phyloP scores from a whole-genome alignment of 2,113 vertebrate genomes.

The Aegotheles bennettii region DNA sequence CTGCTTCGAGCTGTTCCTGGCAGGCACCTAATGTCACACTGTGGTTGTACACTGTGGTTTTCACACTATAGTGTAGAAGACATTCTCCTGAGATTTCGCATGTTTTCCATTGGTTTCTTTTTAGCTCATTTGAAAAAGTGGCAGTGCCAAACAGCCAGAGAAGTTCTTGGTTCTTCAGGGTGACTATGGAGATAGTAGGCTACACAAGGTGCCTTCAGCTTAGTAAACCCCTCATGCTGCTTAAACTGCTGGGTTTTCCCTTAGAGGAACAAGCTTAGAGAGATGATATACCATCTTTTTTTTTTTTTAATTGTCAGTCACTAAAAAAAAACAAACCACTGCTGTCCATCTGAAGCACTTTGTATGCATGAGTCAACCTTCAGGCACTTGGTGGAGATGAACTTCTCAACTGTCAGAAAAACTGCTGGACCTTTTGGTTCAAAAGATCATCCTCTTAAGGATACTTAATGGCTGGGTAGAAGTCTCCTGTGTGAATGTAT shows the following conservation, averaged over 20 bases:
- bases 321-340: neutral
- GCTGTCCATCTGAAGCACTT: neutral
- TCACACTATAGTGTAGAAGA: neutral
- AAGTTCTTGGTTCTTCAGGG: neutral
- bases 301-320: neutral
- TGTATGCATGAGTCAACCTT: neutral
- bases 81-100: neutral
- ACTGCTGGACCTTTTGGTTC: conserved; percentile 41
- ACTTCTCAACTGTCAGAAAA: conserved; percentile 37
- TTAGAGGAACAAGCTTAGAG: neutral
- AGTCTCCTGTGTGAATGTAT: conserved; percentile 46
- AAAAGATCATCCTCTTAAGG: conserved; percentile 60
- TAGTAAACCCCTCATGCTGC: neutral
- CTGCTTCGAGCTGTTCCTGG: neutral
- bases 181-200: neutral
- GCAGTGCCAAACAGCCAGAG: neutral
- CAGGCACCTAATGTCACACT: neutral
- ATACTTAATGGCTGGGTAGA: conserved; percentile 38
- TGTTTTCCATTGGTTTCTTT: neutral
- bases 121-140: neutral
- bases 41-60: neutral
- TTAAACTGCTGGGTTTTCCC: neutral
- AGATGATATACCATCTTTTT: neutral
- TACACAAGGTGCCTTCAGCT: neutral
- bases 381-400: neutral